Percentiles rank a stretch among this genome's conserved stretches.
These are phyloP conservation scores for Euwallacea fornicatus DNA, from an alignment of 1,140 invertebrate genomes.

Conservation along the genomic window DNA sequence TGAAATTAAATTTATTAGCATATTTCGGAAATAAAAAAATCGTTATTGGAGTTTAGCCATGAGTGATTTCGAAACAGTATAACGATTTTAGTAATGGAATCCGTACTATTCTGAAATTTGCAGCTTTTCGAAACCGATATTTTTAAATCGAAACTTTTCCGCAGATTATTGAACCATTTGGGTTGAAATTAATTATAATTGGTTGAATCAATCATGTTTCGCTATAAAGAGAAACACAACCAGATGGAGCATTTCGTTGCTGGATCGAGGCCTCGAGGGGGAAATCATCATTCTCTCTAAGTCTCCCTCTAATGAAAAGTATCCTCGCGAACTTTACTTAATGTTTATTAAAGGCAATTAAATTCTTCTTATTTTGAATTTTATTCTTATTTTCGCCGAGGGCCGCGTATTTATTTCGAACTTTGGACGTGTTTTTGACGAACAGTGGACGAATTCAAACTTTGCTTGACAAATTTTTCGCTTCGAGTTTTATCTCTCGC, in stretches of 20 bases:
- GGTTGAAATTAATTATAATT: too few relatives aligned
- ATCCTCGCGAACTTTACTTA: neutral
- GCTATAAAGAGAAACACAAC: too few relatives aligned
- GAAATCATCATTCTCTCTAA: neutral
- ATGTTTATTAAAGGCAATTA: slow-evolving; percentile 5
- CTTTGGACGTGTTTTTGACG: neutral
- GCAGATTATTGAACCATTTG: neutral
- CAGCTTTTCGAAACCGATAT: too few relatives aligned
- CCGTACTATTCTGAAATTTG: too few relatives aligned
- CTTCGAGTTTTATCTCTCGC: neutral
- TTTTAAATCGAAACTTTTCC: neutral
- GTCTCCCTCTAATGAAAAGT: neutral
- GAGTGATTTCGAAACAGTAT: too few relatives aligned
- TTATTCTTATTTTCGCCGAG: neutral
- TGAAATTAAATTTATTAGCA: neutral
- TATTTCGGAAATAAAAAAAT: neutral
- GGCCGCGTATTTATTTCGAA: neutral
- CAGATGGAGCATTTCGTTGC: too few relatives aligned
- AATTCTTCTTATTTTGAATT: slow-evolving; percentile 3
- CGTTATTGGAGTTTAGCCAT: too few relatives aligned
- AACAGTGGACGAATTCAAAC: neutral
- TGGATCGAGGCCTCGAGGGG: too few relatives aligned
- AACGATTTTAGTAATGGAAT: too few relatives aligned
- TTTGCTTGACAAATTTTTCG: neutral
- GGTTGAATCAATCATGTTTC: too few relatives aligned